Evolutionary conservation across 1,140 invertebrate genomes (phyloP), one percentile per base, ranked within the genome.

Genomic region (Euschistus heros): DNA sequence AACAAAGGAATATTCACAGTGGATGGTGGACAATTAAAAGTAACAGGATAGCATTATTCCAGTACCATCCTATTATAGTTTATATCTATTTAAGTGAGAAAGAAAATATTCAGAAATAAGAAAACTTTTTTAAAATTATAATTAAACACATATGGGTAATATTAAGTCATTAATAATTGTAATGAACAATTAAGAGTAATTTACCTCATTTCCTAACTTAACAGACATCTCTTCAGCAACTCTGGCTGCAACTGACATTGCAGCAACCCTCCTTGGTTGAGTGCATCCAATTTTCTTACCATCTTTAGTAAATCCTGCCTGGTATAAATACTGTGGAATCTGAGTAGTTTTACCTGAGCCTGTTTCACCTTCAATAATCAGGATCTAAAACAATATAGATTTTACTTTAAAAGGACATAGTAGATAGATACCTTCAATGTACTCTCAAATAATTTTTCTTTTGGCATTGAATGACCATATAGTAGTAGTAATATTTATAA

Each of bases 281-380:
- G 79, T 80, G 54, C 79, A 80, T 5, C 79, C 90, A 67, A 90
- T 86, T 70, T 86, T 86, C 77, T 92, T 94, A 18, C 84, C 85
- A 74, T 89, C 85, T 55, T 85, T 77, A 10, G 88, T 89, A 72
- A 88, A 94, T 54, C 94, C 94, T 54, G 91, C 88, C 74, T 99
- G 91, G 74, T 93, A 82, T 0, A 99, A 79, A 79, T 97, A 99
- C 75, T 99, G 97, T 10, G 97, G 94, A 68, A 99, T 92, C 78
- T 99, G 97, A 6, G 97, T 99, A 0, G 97, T 99, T 82, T 98
- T 98, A 6, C 97, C 95, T 18, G 91, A 94, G 0, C 95, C 95
- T 18, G 95, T 98, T 81, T 98, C 96, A 57, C 97, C 97, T 79
- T 98, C 95, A 68, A 99, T 92, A 69, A 99, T 98, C 0, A 98